Percentiles rank a stretch among this genome's conserved stretches.
These are phyloP conservation scores for Parazoanthus darwini DNA, from an alignment of 92 coral and sea anemone species.

Conservation along the genomic window DNA sequence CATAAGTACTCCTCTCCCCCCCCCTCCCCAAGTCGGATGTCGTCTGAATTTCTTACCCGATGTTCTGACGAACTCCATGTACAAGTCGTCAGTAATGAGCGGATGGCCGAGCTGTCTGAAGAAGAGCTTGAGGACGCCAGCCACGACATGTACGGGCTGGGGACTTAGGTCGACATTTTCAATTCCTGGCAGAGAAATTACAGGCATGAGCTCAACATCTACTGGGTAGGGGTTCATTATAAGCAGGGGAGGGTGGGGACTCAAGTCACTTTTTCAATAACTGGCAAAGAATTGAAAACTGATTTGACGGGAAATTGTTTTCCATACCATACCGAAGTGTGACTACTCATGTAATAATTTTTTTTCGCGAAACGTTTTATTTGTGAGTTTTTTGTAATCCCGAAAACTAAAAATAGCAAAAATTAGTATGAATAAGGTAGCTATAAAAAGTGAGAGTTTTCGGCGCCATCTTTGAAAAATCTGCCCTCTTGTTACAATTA, in stretches of 20 bases:
- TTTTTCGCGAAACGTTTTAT: too few relatives aligned
- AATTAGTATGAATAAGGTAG: background rate
- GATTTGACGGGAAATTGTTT: background rate
- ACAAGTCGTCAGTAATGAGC: constrained; percentile 72
- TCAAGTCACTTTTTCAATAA: constrained; percentile 64
- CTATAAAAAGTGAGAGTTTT: too few relatives aligned
- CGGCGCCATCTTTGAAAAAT: too few relatives aligned
- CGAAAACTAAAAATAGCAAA: too few relatives aligned
- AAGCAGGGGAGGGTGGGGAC: constrained; percentile 56
- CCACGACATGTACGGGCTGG: constrained; percentile 87
- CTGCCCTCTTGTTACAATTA: background rate
- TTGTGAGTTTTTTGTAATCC: too few relatives aligned
- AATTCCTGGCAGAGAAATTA: constrained; percentile 57
- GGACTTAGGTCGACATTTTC: constrained; percentile 68
- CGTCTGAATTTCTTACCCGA: constrained; percentile 61
- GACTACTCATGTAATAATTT: too few relatives aligned
- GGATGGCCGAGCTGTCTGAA: constrained; percentile 88
- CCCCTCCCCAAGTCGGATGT: background rate
- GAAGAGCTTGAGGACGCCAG: constrained; percentile 92
- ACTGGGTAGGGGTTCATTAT: constrained; percentile 40
- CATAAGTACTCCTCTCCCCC: background rate
- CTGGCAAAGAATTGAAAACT: constrained; percentile 35
- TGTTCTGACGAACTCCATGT: constrained; percentile 85
- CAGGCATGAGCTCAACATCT: background rate
- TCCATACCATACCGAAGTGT: too few relatives aligned